Conservation (phyloP, 2,113 vertebrate genomes). For the Colossoma macropomum region DNA sequence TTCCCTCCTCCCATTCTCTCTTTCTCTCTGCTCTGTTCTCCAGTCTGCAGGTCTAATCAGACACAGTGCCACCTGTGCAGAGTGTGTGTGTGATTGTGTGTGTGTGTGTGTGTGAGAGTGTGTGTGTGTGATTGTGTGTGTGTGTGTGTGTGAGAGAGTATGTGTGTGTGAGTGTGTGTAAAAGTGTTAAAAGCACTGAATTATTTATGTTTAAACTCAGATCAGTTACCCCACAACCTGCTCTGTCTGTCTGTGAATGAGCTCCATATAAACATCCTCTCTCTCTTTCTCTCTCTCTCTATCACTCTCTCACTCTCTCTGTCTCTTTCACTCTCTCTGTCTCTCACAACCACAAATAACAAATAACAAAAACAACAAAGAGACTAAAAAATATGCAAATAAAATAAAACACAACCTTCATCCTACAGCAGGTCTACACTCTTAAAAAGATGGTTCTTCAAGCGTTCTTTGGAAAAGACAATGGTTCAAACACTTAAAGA, state of each 20-base stretch:
- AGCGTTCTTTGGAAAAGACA: no score
- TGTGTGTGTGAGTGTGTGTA: neutral
- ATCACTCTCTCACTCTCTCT: neutral
- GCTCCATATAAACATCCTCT: constrained; percentile 6
- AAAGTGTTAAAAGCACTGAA: constrained; percentile 53
- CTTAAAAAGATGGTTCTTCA: no score
- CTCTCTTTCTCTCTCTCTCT: neutral
- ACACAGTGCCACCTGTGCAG: constrained; percentile 69
- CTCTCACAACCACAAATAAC: no score
- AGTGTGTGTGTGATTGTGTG: constrained; percentile 56
- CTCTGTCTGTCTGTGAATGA: constrained; percentile 51
- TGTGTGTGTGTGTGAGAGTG: constrained; percentile 4
- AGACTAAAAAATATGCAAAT: no score
- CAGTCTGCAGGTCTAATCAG: constrained; percentile 61
- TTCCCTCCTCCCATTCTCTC: neutral
- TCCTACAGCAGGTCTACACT: no score
- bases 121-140: constrained; percentile 54
- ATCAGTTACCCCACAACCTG: constrained; percentile 60
- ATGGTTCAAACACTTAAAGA: no score
- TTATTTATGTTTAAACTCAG: constrained; percentile 66
- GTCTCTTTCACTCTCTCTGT: neutral
- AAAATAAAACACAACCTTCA: no score
- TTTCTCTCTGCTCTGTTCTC: neutral
- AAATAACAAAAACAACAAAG: no score
- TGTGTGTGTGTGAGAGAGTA: constrained; percentile 17